Evolutionary conservation across 2,888 invertebrate species (phyloP), one percentile per base, ranked within the genome.

Genomic region (Pandemis corylana): DNA sequence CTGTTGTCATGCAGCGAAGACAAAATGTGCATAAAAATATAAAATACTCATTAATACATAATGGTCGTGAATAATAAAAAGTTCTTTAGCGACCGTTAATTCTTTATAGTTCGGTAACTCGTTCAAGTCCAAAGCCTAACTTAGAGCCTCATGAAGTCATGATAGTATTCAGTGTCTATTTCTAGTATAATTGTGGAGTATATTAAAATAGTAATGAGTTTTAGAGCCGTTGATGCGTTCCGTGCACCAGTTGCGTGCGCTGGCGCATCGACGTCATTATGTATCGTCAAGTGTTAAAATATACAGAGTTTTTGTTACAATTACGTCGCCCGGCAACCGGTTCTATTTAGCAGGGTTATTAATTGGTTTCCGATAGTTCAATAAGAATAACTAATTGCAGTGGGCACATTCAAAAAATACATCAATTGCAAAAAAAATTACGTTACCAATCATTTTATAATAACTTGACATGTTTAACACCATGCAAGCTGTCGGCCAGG

Each of bases 171-270:
- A 15, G 20, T n/a, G n/a, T 12, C 51, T n/a, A 6, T 81, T 80
- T 77, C 71, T 68, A 75, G 68, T 78, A 76, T 83, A 59, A 59
- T 59, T 28, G 59, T 76, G 76, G 74, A 49, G 76, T 81, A 81
- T 85, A 81, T 77, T 77, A 77, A 72, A 65, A 85, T 83, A 79
- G 81, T 80, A 77, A 80, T 80, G 77, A 78, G 78, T 82, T 83
- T 80, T 84, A 80, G 77, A 78, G 69, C 74, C 76, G 77, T 78
- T 76, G 77, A 80, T 79, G 79, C 76, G 77, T 80, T 81, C 69
- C 77, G 77, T 72, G 76, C 74, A 68, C 15, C 75, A 75, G 67
- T 85, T 81, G 84, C 85, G 85, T 86, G 85, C 78, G 76, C 79
- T 74, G 77, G 71, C 64, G 76, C 64, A 72, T 15, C 61, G 67